These are phyloP conservation scores for Grus americana DNA, from an alignment of 2,113 vertebrate species.

Conservation along the genomic window DNA sequence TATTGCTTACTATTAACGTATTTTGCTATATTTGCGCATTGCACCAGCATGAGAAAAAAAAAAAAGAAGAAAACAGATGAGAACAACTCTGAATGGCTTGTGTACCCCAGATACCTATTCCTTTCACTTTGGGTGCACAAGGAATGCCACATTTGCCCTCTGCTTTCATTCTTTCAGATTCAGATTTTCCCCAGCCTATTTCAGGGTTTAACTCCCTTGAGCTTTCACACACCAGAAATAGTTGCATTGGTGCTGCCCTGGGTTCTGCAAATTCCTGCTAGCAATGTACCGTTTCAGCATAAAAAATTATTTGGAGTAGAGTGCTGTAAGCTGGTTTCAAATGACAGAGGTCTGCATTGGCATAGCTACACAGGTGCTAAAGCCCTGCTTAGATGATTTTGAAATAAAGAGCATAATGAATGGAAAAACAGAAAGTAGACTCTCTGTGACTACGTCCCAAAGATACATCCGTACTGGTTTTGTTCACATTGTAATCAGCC, in stretches of 20 bases:
- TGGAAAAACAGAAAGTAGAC: neutral
- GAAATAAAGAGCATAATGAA: neutral
- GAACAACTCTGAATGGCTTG: neutral
- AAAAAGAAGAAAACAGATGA: neutral
- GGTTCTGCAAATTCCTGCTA: constrained; percentile 19
- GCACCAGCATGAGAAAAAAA: neutral
- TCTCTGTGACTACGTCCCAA: neutral
- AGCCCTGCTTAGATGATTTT: neutral
- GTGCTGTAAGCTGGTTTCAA: neutral
- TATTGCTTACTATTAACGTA: constrained; percentile 37
- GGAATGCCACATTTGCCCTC: neutral
- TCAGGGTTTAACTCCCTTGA: neutral
- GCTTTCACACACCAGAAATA: constrained; percentile 10
- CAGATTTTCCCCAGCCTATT: neutral
- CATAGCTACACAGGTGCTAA: neutral
- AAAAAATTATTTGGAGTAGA: neutral
- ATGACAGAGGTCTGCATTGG: neutral
- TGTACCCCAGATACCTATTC: neutral
- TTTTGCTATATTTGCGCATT: constrained; percentile 48
- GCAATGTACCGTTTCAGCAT: neutral
- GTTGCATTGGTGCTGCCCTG: constrained; percentile 15
- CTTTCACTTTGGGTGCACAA: neutral
- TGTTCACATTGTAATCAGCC: neutral
- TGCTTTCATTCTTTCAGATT: neutral
- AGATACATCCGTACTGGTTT: neutral